phyloP scores from a whole-genome alignment of 2,113 vertebrate genomes.

The Grammomys surdaster region DNA sequence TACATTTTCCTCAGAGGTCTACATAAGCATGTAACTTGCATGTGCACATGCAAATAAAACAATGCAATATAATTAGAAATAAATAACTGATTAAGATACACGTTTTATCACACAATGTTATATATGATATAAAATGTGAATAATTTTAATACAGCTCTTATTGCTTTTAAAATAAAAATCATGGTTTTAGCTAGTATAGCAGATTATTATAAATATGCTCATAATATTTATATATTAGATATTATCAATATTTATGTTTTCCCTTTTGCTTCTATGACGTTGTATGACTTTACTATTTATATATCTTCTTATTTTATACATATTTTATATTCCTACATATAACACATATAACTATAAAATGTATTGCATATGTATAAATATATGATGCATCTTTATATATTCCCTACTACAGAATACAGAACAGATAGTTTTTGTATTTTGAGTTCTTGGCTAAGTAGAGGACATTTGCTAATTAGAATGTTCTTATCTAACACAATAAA shows the following conservation, averaged over 20 bases:
- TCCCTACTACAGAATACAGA: background rate
- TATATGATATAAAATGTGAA: background rate
- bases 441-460: constrained; percentile 16
- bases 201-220: background rate
- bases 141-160: background rate
- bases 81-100: background rate
- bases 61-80: background rate
- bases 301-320: background rate
- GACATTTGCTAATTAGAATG: constrained; percentile 55
- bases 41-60: background rate
- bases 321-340: background rate
- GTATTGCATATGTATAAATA: background rate
- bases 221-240: background rate
- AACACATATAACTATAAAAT: background rate
- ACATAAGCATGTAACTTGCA: background rate
- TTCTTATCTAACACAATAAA: constrained; percentile 60
- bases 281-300: background rate
- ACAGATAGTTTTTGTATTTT: constrained; percentile 9
- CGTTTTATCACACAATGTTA: background rate
- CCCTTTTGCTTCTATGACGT: background rate
- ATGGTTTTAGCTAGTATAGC: background rate
- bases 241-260: background rate
- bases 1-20: background rate
- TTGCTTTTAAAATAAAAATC: background rate
- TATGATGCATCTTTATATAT: background rate